Base-by-base conservation (phyloP, 2,113 vertebrate species). In the Furnarius figulus region DNA sequence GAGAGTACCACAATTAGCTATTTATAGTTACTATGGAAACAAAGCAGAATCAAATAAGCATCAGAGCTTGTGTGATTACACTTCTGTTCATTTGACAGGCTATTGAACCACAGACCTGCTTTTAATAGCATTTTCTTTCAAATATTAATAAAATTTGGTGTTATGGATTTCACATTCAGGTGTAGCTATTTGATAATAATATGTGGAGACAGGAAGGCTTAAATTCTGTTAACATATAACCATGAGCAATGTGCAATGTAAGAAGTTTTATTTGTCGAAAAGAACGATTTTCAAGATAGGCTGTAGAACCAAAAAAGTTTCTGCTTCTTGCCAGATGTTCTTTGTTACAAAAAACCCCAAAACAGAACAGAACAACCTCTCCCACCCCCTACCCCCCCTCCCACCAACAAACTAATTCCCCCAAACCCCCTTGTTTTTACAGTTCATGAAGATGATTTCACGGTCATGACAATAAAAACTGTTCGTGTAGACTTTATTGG, bases 1-100 rank as follows among this genome's bases (percentile, higher is more conserved):
- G 73, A 94, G 77, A 89, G n/a, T 88, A 83, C 19, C 83, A 63
- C 61, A 97, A 95, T 96, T 93, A 89, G 61, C 30, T 97, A 95
- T 87, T 97, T 92, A 74, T 49, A 95, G 96, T 97, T 90, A 95
- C 94, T 95, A 94, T 96, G 89, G 95, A 97, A 97, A 98, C 87
- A 94, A 94, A 67, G 73, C 25, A 83, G 63, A 83, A 92, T 87
- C 20, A 92, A 72, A 95, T 76, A 96, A 96, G 87, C 79, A 87
- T 25, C 58, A 94, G 65, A 44, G 74, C 20, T 96, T 46, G 22
- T 91, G 40, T 84, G 85, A 88, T 92, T 81, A 30, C 39, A 82
- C 9, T 88, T 92, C 31, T 61, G 42, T 80, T 93, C 67, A 81
- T 90, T 90, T 93, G 46, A 31, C 65, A 77, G 77, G n/a, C 40